Percentiles rank a stretch among this genome's conserved stretches.
Evolutionary conservation across 1,140 invertebrate species (phyloP).

Genomic region (Chelonus insularis): DNA sequence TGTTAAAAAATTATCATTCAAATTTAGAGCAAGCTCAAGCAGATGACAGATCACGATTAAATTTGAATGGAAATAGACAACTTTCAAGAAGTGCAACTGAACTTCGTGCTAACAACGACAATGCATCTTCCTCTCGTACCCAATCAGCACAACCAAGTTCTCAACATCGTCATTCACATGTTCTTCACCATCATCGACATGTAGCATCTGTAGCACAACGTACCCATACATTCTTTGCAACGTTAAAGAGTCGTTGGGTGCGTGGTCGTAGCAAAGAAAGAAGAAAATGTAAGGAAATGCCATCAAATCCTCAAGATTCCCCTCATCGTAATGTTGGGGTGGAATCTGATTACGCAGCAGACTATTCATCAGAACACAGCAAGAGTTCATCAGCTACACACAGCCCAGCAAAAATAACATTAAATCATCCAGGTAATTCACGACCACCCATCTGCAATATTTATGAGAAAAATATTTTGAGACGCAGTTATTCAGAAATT

Average conservation of each 20-base stretch:
- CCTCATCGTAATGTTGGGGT: constrained; percentile 32
- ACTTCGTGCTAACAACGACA: constrained; percentile 40
- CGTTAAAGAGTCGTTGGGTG: constrained; percentile 69
- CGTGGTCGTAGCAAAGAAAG: constrained; percentile 67
- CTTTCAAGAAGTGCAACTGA: constrained; percentile 58
- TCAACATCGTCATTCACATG: constrained; percentile 27
- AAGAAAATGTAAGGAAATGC: constrained; percentile 49
- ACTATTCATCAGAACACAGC: constrained; percentile 73
- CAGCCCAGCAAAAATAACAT: constrained; percentile 66
- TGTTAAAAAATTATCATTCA: not conserved
- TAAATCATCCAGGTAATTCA: constrained; percentile 57
- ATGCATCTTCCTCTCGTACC: constrained; percentile 33
- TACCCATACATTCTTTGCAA: constrained; percentile 72
- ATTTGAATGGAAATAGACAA: constrained; percentile 51
- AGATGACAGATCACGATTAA: constrained; percentile 44
- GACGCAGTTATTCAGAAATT: too few relatives aligned
- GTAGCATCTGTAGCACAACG: constrained; percentile 67
- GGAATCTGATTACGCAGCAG: constrained; percentile 71
- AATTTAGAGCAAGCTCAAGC: constrained; percentile 30
- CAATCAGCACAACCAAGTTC: constrained; percentile 19
- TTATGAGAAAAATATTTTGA: too few relatives aligned
- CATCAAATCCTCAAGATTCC: constrained; percentile 38
- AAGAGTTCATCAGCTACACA: constrained; percentile 67
- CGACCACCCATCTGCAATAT: too few relatives aligned
- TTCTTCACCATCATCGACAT: constrained; percentile 47